Evolutionary conservation across 2,113 vertebrate species (phyloP).

Genomic region (Hippocampus abdominalis): DNA sequence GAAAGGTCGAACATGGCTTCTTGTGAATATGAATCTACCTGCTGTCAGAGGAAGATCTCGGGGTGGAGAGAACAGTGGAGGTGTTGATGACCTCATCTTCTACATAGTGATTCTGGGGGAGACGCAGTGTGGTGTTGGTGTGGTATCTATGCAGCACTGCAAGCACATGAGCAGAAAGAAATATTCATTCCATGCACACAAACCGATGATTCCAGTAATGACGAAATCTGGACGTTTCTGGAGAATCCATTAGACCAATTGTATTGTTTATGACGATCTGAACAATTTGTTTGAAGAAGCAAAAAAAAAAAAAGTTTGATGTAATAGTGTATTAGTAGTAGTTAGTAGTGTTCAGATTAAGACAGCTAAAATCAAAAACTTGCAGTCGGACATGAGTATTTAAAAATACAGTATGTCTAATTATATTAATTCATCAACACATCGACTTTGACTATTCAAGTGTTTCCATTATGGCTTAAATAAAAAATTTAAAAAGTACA

Average conservation of each 20-base stretch:
- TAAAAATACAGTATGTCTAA: too few relatives aligned
- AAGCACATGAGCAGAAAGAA: neutral
- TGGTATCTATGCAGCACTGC: constrained; percentile 69
- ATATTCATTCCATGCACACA: neutral
- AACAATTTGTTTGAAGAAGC: neutral
- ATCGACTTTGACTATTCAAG: too few relatives aligned
- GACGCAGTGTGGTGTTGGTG: constrained; percentile 57
- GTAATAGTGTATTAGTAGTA: neutral
- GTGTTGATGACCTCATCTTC: constrained; percentile 74
- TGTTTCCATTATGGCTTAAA: too few relatives aligned
- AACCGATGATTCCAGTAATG: neutral
- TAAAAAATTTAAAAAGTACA: too few relatives aligned
- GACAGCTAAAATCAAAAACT: too few relatives aligned
- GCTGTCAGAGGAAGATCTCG: constrained; percentile 56
- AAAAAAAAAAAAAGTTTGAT: neutral
- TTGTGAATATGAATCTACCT: constrained; percentile 45
- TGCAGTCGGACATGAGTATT: too few relatives aligned
- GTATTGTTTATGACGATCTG: neutral
- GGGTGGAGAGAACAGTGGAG: constrained; percentile 61
- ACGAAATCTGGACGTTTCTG: neutral
- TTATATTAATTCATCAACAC: too few relatives aligned
- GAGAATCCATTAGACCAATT: neutral
- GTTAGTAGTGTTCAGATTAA: too few relatives aligned
- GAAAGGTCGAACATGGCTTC: neutral
- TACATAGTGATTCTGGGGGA: constrained; percentile 68